Percentiles rank a stretch among this genome's conserved stretches.
These are phyloP conservation scores for Periplaneta americana DNA, from an alignment of 1,140 invertebrate species.

Conservation along the genomic window DNA sequence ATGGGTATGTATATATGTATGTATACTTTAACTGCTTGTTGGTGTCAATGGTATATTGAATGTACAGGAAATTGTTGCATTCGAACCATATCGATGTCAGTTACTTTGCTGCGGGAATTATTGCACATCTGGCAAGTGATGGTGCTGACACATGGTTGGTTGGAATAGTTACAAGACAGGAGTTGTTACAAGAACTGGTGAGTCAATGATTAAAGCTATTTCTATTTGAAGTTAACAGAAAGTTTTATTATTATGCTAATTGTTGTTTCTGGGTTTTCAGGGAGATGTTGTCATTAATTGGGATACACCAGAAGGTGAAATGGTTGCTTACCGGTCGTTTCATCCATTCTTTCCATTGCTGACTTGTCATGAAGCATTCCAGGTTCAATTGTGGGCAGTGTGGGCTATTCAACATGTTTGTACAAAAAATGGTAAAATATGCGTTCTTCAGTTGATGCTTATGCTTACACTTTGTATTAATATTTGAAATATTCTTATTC, in stretches of 20 bases:
- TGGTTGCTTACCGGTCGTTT: constrained; percentile 81
- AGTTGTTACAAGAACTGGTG: constrained; percentile 51
- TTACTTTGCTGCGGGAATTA: constrained; percentile 79
- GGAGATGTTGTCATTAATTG: constrained; percentile 49
- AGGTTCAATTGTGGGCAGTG: constrained; percentile 75
- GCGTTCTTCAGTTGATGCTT: background rate
- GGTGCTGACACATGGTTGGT: constrained; percentile 46
- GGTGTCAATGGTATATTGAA: background rate
- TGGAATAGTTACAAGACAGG: constrained; percentile 33
- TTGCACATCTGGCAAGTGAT: constrained; percentile 69
- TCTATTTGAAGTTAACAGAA: background rate
- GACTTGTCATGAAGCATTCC: constrained; percentile 48
- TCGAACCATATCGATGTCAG: constrained; percentile 72
- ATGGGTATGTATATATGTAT: background rate
- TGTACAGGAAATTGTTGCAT: constrained; percentile 43
- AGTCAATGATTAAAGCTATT: too few species aligned
- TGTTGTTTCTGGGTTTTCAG: background rate
- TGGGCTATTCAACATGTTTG: constrained; percentile 83
- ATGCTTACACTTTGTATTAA: background rate
- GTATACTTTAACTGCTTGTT: background rate
- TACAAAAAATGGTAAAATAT: constrained; percentile 64
- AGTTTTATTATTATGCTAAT: background rate
- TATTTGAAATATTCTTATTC: too few species aligned
- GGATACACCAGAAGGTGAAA: constrained; percentile 68
- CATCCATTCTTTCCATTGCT: constrained; percentile 71